Conservation (phyloP, 2,888 invertebrate genomes). For the Acutogordius australiensis region DNA sequence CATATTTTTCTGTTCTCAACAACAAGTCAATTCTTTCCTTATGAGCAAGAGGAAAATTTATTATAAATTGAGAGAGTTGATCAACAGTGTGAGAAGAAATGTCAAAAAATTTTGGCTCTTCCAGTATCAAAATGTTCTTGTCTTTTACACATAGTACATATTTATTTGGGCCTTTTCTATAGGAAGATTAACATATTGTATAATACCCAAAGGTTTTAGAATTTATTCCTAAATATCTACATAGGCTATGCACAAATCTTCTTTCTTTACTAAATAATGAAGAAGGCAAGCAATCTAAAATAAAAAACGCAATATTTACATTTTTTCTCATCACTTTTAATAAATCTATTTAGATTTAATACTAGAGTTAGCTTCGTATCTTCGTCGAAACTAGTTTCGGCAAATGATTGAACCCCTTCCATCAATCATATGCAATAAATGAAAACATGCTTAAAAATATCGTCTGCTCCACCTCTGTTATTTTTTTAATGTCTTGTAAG, state of each 20-base stretch:
- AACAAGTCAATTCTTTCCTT: slow-evolving; percentile 40
- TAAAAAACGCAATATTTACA: not conserved
- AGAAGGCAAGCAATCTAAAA: slow-evolving; percentile 4
- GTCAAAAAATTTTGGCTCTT: slow-evolving; percentile 36
- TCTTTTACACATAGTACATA: slow-evolving; percentile 36
- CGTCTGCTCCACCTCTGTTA: no score
- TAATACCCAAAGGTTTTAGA: slow-evolving; percentile 48
- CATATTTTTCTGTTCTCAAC: slow-evolving; percentile 36
- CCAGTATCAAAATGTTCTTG: slow-evolving; percentile 36
- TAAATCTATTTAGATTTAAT: not conserved
- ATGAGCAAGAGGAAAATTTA: slow-evolving; percentile 37
- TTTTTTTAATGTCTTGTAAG: no score
- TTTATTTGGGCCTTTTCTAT: slow-evolving; percentile 27
- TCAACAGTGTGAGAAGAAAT: slow-evolving; percentile 35
- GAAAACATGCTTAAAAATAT: no score
- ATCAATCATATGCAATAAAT: no score
- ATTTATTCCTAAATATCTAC: slow-evolving; percentile 37
- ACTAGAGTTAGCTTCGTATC: not conserved
- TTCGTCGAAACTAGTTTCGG: no score
- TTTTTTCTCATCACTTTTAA: not conserved
- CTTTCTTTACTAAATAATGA: slow-evolving; percentile 32
- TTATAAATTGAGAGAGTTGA: slow-evolving; percentile 33
- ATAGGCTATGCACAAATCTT: slow-evolving; percentile 44
- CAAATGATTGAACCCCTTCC: no score
- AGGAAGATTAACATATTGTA: not conserved